phyloP scores from a whole-genome alignment of 2,113 vertebrate species.

The Peromyscus polionotus region DNA sequence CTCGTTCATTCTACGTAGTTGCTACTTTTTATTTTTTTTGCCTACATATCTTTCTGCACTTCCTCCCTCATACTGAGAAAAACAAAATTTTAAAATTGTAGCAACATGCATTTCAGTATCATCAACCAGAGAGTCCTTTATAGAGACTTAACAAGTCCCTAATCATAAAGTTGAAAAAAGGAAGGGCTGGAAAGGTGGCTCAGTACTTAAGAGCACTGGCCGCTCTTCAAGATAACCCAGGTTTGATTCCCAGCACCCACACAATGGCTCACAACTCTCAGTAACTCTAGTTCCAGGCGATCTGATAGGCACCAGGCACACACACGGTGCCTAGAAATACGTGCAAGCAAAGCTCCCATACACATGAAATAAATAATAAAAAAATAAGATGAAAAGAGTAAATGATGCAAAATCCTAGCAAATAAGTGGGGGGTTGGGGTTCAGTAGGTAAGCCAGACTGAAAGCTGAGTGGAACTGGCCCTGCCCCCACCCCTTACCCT shows the following conservation, averaged over 20 bases:
- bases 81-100: neutral
- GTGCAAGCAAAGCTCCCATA: neutral
- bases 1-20: neutral
- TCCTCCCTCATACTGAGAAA: neutral
- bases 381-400: neutral
- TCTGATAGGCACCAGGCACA: neutral
- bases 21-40: too few relatives aligned
- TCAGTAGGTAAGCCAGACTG: neutral
- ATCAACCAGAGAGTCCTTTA: neutral
- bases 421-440: rapidly evolving
- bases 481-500: too few relatives aligned
- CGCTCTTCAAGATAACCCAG: neutral
- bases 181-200: neutral
- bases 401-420: neutral
- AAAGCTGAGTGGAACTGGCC: neutral
- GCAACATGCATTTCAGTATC: neutral
- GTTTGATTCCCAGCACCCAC: neutral
- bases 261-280: neutral
- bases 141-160: neutral
- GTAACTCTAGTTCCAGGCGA: neutral
- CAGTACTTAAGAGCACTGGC: neutral
- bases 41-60: neutral
- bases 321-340: neutral
- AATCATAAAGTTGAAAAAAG: neutral
- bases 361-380: neutral